A percentile compares a stretch with the other conserved stretches of the same genome.
Conservation (phyloP, 64 coral and sea anemone species). For the Dendrophyllia cribrosa region DNA sequence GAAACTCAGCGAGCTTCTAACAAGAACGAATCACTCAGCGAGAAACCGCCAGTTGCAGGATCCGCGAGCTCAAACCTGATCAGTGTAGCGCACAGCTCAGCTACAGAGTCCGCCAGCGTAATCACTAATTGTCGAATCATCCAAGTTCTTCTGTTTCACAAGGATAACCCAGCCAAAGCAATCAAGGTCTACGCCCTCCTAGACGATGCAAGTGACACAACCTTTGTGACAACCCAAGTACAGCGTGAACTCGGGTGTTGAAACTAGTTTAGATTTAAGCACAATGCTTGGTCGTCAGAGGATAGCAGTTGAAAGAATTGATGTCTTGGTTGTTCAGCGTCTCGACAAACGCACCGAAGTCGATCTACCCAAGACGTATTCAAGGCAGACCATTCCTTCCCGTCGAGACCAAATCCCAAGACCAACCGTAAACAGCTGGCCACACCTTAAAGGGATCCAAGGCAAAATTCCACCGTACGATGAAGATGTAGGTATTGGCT, state of each 20-base stretch:
- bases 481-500: not conserved
- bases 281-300: too few species aligned
- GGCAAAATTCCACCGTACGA: not conserved
- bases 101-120: too few species aligned
- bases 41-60: not conserved
- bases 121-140: too few species aligned
- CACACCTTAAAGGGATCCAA: not conserved
- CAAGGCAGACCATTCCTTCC: conserved; percentile 49
- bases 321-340: conserved; percentile 54
- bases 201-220: too few species aligned
- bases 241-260: conserved; percentile 37
- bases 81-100: too few species aligned
- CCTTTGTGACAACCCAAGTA: conserved; percentile 2
- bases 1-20: too few species aligned
- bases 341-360: conserved; percentile 34
- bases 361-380: conserved; percentile 55
- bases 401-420: conserved; percentile 59
- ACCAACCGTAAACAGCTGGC: not conserved
- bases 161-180: too few species aligned
- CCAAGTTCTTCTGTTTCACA: too few species aligned
- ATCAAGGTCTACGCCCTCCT: too few species aligned
- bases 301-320: too few species aligned
- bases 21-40: not conserved
- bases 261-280: conserved; percentile 33
- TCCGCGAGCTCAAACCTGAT: conserved; percentile 4